Percentiles rank a stretch among this genome's conserved stretches.
phyloP scores from a whole-genome alignment of 2,797 vertebrate species.

The Argyrosomus regius region DNA sequence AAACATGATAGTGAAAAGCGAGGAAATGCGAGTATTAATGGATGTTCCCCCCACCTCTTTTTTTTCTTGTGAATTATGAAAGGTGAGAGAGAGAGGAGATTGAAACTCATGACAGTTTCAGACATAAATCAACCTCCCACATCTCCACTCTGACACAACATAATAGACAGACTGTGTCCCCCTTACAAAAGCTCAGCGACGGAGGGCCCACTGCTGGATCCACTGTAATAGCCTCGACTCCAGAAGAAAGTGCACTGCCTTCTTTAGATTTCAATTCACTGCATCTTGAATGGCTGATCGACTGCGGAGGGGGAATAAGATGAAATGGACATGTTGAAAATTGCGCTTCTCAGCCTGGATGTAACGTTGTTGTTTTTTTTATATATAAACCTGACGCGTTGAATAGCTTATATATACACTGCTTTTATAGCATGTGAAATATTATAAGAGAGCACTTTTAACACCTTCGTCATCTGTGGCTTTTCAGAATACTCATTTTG shows the following conservation, averaged over 20 bases:
- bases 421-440: not conserved
- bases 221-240: conserved; percentile 64
- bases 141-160: conserved; percentile 61
- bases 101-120: conserved; percentile 62
- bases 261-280: conserved; percentile 69
- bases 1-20: conserved; percentile 30
- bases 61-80: conserved; percentile 51
- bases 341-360: conserved; percentile 15
- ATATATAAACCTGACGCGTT: not conserved
- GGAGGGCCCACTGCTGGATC: conserved; percentile 65
- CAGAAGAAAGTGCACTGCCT: conserved; percentile 63
- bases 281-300: conserved; percentile 70
- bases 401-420: not conserved
- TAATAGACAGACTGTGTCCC: conserved; percentile 72
- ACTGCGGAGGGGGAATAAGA: conserved; percentile 63
- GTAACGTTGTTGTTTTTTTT: conserved; percentile 16
- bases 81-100: conserved; percentile 50
- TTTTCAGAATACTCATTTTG: conserved; percentile 2
- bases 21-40: conserved; percentile 38
- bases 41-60: conserved; percentile 10
- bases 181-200: conserved; percentile 55
- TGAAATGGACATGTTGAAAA: conserved; percentile 32
- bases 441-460: not conserved
- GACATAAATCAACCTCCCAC: conserved; percentile 74
- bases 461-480: not conserved